Percentiles rank a stretch among this genome's conserved stretches.
These are phyloP conservation scores for Drosophila lutescens DNA, from an alignment of 2,888 invertebrate genomes.

Conservation along the genomic window DNA sequence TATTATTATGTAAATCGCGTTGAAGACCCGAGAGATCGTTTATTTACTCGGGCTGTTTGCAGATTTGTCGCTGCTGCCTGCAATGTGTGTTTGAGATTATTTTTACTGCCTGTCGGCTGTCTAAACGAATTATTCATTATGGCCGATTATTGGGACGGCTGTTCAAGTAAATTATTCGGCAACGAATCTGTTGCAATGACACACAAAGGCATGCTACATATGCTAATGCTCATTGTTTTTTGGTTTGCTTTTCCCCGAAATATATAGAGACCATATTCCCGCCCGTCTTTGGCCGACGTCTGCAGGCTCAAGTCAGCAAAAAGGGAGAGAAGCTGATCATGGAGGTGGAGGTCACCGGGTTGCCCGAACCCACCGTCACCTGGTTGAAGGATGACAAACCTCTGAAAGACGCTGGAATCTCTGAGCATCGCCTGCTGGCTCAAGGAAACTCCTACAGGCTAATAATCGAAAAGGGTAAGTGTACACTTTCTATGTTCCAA, in stretches of 20 bases:
- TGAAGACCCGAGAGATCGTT: conserved; percentile 54
- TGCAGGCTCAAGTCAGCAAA: conserved; percentile 90
- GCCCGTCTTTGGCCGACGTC: conserved; percentile 91
- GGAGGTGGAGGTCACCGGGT: conserved; percentile 92
- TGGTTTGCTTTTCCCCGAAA: conserved; percentile 13
- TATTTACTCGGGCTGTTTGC: conserved; percentile 60
- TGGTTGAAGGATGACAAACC: conserved; percentile 90
- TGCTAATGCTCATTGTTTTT: conserved; percentile 8
- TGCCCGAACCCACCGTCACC: conserved; percentile 89
- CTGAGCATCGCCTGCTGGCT: conserved; percentile 86
- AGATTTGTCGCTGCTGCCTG: conserved; percentile 52
- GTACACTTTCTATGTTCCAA: neutral
- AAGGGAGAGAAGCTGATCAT: conserved; percentile 89
- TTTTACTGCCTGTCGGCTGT: conserved; percentile 66
- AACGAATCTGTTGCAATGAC: conserved; percentile 69
- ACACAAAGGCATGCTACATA: conserved; percentile 50
- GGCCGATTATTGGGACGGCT: conserved; percentile 61
- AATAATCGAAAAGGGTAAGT: conserved; percentile 89
- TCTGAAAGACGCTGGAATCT: conserved; percentile 85
- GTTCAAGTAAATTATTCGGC: conserved; percentile 71
- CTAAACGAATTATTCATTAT: conserved; percentile 73
- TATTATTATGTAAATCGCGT: conserved; percentile 73
- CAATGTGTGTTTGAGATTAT: conserved; percentile 49
- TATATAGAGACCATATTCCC: conserved; percentile 90
- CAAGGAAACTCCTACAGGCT: conserved; percentile 89